Percentiles rank a stretch among this genome's conserved stretches.
Evolutionary conservation across 2,113 vertebrate species (phyloP).

Genomic region (Hirundichthys speculiger): DNA sequence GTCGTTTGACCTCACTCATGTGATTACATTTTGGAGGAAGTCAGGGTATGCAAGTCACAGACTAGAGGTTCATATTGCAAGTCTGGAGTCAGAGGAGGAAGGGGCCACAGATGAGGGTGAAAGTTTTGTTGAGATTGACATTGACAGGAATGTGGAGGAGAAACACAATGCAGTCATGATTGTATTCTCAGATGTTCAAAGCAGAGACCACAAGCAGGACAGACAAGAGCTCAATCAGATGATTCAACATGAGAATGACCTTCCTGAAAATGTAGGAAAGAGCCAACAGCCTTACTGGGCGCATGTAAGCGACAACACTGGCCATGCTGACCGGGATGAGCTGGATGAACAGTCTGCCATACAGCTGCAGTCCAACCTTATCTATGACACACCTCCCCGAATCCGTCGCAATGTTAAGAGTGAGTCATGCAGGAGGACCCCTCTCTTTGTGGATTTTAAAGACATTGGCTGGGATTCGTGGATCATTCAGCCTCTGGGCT

Average conservation of each 20-base stretch:
- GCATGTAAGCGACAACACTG: constrained; percentile 45
- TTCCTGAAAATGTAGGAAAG: constrained; percentile 67
- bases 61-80: constrained; percentile 89
- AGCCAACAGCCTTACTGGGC: constrained; percentile 49
- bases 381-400: constrained; percentile 87
- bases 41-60: constrained; percentile 80
- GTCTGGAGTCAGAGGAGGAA: constrained; percentile 52
- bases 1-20: constrained; percentile 91
- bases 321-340: constrained; percentile 60
- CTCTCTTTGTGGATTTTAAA: constrained; percentile 95
- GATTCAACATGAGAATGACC: constrained; percentile 83
- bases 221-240: constrained; percentile 84
- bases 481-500: constrained; percentile 91
- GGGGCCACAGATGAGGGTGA: constrained; percentile 38
- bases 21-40: constrained; percentile 84
- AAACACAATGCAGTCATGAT: constrained; percentile 89
- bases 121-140: constrained; percentile 76
- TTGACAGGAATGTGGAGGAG: constrained; percentile 82
- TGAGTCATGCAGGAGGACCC: constrained; percentile 89
- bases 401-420: constrained; percentile 91
- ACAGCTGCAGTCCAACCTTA: constrained; percentile 89
- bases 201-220: constrained; percentile 80
- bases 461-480: constrained; percentile 97
- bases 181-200: constrained; percentile 92
- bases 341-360: constrained; percentile 83